Percentiles rank a stretch among this genome's conserved stretches.
These are phyloP conservation scores for Sebastes nivosus DNA, from an alignment of 2,797 vertebrate genomes.

Conservation along the genomic window DNA sequence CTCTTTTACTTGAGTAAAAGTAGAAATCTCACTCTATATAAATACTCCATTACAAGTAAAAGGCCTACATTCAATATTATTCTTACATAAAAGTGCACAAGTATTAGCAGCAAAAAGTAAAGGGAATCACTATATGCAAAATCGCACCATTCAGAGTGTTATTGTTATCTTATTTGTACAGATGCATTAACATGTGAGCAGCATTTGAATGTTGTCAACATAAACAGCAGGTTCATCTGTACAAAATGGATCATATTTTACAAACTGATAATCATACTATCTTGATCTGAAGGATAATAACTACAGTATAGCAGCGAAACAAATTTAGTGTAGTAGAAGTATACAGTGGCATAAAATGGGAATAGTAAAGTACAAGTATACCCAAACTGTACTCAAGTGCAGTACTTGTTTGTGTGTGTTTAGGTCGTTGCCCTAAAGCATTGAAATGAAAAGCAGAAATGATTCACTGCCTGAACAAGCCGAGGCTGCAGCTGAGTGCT, in stretches of 20 bases:
- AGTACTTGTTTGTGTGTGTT: neutral
- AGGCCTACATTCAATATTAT: neutral
- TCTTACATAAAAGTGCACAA: neutral
- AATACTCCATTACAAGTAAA: neutral
- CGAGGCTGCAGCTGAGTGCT: neutral
- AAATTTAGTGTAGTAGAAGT: neutral
- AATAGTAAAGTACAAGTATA: neutral
- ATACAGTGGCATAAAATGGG: neutral
- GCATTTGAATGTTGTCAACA: neutral
- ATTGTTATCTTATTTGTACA: neutral
- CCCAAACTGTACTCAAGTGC: neutral
- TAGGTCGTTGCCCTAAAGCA: neutral
- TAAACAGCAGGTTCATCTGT: neutral
- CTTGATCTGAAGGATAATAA: neutral
- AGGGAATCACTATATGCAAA: neutral
- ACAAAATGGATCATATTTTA: neutral
- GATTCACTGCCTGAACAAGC: conserved; percentile 8
- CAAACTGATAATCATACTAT: neutral
- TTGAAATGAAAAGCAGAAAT: conserved; percentile 4
- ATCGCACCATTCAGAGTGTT: neutral
- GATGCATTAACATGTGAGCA: neutral
- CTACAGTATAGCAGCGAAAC: neutral
- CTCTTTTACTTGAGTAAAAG: neutral
- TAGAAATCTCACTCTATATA: neutral
- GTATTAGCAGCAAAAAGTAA: neutral